phyloP scores from a whole-genome alignment of 2,113 vertebrate genomes.

The Cygnus atratus region DNA sequence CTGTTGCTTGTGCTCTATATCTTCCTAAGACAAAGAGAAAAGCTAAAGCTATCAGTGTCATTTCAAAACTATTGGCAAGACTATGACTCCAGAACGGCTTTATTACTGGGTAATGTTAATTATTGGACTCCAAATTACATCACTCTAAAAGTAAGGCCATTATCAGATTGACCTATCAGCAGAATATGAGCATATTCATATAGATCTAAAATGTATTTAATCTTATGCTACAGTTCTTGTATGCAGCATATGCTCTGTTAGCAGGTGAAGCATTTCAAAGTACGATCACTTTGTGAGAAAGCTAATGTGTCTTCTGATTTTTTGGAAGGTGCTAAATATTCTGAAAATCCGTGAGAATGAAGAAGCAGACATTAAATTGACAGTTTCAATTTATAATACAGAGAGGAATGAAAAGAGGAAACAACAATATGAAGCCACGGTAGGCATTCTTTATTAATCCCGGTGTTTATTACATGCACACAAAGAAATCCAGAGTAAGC shows the following conservation, averaged over 20 bases:
- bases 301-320: not conserved
- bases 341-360: constrained; percentile 77
- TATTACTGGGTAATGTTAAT: not conserved
- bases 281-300: not conserved
- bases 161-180: not conserved
- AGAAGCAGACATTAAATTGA: constrained; percentile 65
- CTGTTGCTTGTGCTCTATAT: not conserved
- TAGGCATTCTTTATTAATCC: constrained; percentile 48
- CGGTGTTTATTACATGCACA: not conserved
- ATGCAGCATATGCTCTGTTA: not conserved
- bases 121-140: not conserved
- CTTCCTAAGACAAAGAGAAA: not conserved
- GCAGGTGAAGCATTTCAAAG: not conserved
- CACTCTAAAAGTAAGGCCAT: not conserved
- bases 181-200: not conserved
- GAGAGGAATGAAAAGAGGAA: constrained; percentile 66
- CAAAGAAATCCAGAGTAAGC: not conserved
- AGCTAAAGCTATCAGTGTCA: not conserved
- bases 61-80: not conserved
- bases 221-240: not conserved
- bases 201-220: not conserved
- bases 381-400: constrained; percentile 76
- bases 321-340: constrained; percentile 78
- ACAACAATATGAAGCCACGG: constrained; percentile 70
- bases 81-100: not conserved